Conservation (phyloP, 2,888 invertebrate genomes). For the Calliopum simillimum region DNA sequence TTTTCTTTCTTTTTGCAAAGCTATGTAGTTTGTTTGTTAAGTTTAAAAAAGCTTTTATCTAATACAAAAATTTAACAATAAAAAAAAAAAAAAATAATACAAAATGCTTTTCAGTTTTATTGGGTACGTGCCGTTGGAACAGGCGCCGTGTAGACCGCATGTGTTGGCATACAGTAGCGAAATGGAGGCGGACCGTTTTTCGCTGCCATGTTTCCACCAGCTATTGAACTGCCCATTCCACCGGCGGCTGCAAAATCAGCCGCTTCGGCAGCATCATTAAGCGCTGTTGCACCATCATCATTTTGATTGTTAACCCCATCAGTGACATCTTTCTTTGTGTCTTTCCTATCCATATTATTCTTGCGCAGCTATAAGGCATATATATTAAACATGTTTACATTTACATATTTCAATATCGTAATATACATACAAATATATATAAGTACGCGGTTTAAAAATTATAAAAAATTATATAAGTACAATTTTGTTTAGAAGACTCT, state of each 20-base stretch:
- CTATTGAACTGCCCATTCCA: constrained; percentile 63
- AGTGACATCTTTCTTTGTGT: constrained; percentile 46
- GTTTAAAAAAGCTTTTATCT: too few species aligned
- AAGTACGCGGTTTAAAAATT: not conserved
- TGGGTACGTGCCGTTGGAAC: constrained; percentile 73
- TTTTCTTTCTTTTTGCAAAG: too few species aligned
- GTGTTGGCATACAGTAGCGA: constrained; percentile 74
- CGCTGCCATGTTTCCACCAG: constrained; percentile 44
- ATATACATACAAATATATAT: constrained; percentile 1
- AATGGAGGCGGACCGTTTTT: constrained; percentile 63
- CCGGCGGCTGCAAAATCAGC: constrained; percentile 33
- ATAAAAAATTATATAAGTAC: not conserved
- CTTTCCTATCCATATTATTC: constrained; percentile 58
- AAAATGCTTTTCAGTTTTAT: constrained; percentile 10
- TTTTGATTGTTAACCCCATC: constrained; percentile 45
- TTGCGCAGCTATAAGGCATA: constrained; percentile 61
- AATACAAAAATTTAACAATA: too few species aligned
- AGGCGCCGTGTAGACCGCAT: constrained; percentile 73
- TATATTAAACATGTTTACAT: constrained; percentile 25
- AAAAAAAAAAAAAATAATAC: too few species aligned
- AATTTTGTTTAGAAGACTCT: too few species aligned
- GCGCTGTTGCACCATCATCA: constrained; percentile 41
- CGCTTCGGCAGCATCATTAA: constrained; percentile 36
- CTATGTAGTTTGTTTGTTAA: too few species aligned
- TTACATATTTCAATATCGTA: constrained; percentile 8